Conservation (phyloP, 2,888 invertebrate species). For the Monoplex corrugatus region DNA sequence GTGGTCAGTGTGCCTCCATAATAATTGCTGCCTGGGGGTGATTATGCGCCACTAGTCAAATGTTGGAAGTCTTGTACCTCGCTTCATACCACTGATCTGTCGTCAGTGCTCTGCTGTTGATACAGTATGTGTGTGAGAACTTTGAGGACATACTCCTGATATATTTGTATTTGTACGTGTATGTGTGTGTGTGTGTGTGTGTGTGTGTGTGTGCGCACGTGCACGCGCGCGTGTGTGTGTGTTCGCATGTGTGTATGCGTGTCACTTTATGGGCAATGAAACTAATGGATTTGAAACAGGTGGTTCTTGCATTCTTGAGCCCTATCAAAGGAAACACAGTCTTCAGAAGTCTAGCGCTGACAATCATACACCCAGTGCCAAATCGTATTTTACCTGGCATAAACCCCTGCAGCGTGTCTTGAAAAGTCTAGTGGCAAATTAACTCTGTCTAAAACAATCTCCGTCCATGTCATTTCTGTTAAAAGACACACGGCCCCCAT, state of each 20-base stretch:
- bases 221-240: background rate
- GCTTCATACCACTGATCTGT: too few species aligned
- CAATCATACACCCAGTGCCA: background rate
- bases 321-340: constrained; percentile 30
- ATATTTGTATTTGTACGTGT: too few species aligned
- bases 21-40: too few species aligned
- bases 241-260: background rate
- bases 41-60: too few species aligned
- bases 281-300: background rate
- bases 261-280: too few species aligned
- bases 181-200: background rate
- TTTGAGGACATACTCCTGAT: too few species aligned
- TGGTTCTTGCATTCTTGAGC: background rate
- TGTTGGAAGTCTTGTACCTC: too few species aligned
- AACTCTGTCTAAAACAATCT: constrained; percentile 48
- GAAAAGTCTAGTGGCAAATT: constrained; percentile 39
- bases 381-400: constrained; percentile 37
- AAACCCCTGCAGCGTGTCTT: background rate
- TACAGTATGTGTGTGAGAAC: too few species aligned
- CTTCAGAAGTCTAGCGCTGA: constrained; percentile 37
- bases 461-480: constrained; percentile 33
- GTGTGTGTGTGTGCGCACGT: too few species aligned
- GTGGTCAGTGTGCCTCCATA: background rate
- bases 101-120: too few species aligned
- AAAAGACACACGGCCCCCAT: constrained; percentile 45